A percentile compares a stretch with the other conserved stretches of the same genome.
Conservation (phyloP, 2,888 invertebrate genomes). For the Reticulitermes lucifugus region DNA sequence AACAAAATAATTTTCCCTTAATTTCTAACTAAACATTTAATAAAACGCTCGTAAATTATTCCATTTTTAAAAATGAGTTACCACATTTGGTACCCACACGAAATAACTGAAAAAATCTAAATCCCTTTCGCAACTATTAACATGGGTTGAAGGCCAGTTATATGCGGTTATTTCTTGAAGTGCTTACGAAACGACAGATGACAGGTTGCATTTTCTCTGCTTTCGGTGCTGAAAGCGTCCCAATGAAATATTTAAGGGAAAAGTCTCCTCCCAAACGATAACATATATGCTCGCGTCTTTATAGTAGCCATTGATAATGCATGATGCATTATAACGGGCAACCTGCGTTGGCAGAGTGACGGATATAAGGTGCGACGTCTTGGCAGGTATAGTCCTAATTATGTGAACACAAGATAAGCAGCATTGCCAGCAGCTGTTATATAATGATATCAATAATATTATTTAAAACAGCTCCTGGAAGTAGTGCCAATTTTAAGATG, state of each 20-base stretch:
- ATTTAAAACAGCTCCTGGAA: no score
- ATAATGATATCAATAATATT: no score
- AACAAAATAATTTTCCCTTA: no score
- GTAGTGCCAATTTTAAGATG: no score
- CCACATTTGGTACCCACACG: no score
- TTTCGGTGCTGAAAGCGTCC: slow-evolving; percentile 54
- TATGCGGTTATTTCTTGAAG: not conserved
- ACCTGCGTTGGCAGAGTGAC: not conserved
- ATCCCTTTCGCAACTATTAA: not conserved
- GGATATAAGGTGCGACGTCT: not conserved
- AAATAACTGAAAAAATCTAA: not conserved
- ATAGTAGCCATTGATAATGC: slow-evolving; percentile 39
- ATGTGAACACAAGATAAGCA: no score
- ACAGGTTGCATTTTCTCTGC: not conserved
- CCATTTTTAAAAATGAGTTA: no score
- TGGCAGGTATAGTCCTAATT: no score
- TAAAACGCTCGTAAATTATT: no score
- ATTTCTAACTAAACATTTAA: no score
- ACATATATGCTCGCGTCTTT: slow-evolving; percentile 32
- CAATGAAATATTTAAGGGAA: slow-evolving; percentile 39
- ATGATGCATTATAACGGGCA: slow-evolving; percentile 37
- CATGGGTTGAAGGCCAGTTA: not conserved
- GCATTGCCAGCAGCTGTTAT: no score
- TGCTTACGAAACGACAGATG: not conserved
- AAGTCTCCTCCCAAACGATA: slow-evolving; percentile 38